phyloP scores from a whole-genome alignment of 2,113 vertebrate genomes.

The Taxidea taxus region DNA sequence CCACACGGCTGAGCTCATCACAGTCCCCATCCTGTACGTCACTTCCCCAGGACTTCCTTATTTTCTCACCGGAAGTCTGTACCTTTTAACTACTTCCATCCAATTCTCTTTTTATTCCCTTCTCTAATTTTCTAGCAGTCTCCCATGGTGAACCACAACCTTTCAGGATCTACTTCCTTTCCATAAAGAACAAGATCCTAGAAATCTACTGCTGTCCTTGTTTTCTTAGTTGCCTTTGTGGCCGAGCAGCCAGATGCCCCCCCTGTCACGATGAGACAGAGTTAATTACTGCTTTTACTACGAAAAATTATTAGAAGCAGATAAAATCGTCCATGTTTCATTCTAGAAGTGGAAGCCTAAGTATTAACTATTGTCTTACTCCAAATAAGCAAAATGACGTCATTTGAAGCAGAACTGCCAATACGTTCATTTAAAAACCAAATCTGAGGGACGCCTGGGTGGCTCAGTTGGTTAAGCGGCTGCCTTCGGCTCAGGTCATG shows the following conservation, averaged over 20 bases:
- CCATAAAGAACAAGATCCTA: neutral
- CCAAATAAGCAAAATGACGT: neutral
- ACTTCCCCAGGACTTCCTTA: neutral
- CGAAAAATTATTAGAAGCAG: slow-evolving; percentile 36
- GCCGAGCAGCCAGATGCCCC: slow-evolving; percentile 17
- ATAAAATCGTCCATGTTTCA: slow-evolving; percentile 63
- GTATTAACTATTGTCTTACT: neutral
- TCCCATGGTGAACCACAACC: neutral
- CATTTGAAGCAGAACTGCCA: neutral
- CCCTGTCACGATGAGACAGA: slow-evolving; percentile 53
- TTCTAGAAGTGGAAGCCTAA: neutral
- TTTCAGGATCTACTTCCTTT: neutral
- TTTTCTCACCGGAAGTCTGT: neutral
- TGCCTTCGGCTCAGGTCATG: too few relatives aligned
- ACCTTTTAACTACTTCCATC: neutral
- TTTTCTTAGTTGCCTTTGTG: slow-evolving; percentile 61
- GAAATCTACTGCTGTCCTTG: neutral
- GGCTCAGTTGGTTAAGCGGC: too few relatives aligned
- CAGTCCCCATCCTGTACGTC: neutral
- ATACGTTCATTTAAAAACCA: neutral
- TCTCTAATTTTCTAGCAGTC: slow-evolving; percentile 15
- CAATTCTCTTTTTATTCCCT: neutral
- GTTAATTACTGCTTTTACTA: slow-evolving; percentile 55
- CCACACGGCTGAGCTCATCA: accelerated
- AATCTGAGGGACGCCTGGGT: too few relatives aligned